A percentile compares a stretch with the other conserved stretches of the same genome.
Conservation (phyloP, 1,140 invertebrate species). For the Sesamia nonagrioides region DNA sequence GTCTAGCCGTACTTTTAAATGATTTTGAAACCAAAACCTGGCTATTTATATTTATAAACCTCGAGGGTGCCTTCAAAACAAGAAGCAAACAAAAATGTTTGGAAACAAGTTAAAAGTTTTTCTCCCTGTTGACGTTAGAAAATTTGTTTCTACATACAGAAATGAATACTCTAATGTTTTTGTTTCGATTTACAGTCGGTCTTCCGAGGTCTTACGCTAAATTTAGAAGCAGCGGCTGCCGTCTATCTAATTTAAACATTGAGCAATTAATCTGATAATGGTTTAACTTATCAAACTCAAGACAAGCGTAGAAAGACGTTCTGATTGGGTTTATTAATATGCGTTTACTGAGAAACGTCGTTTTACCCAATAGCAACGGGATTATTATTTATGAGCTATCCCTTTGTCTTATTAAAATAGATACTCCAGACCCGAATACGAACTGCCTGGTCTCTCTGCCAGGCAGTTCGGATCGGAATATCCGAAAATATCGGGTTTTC, state of each 20-base stretch:
- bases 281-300: background rate
- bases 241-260: background rate
- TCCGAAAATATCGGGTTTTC: conserved; percentile 20
- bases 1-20: background rate
- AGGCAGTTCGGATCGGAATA: conserved; percentile 1
- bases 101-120: conserved; percentile 8
- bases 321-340: background rate
- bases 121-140: background rate
- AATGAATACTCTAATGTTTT: too few species aligned
- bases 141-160: conserved; percentile 4
- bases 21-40: background rate
- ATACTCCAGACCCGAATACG: too few species aligned
- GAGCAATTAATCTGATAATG: conserved; percentile 14
- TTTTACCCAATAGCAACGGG: background rate
- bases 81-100: background rate
- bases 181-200: conserved; percentile 2
- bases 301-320: background rate
- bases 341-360: background rate
- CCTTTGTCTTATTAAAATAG: background rate
- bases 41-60: background rate
- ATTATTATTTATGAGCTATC: background rate
- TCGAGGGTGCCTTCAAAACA: background rate
- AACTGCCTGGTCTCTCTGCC: too few species aligned
- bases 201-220: background rate
- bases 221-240: background rate